phyloP scores from a whole-genome alignment of 2,888 invertebrate genomes.

The Smittia sp. region DNA sequence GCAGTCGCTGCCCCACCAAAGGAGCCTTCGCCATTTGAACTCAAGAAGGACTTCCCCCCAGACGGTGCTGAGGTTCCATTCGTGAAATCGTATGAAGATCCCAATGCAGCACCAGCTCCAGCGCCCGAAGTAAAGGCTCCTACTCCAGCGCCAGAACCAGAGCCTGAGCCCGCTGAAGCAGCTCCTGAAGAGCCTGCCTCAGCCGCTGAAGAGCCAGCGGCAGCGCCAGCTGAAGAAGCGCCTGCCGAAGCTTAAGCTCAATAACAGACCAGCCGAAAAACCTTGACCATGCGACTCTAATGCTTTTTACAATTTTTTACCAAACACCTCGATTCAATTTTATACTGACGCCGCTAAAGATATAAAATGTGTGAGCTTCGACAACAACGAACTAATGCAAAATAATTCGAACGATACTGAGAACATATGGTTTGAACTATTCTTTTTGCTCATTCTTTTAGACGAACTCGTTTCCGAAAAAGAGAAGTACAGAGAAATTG shows the following conservation, averaged over 20 bases:
- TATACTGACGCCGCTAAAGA: neutral
- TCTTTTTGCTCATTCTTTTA: constrained; percentile 54
- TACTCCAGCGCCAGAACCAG: constrained; percentile 45
- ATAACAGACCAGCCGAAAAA: neutral
- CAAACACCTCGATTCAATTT: too few relatives aligned
- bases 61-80: constrained; percentile 55
- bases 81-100: constrained; percentile 53
- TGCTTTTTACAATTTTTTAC: too few relatives aligned
- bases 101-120: constrained; percentile 49
- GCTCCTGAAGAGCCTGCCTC: constrained; percentile 44
- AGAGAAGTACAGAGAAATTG: constrained; percentile 99
- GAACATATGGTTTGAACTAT: neutral
- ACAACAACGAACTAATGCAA: neutral
- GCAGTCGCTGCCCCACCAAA: constrained; percentile 44
- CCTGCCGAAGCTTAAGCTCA: constrained; percentile 42
- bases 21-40: constrained; percentile 53
- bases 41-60: constrained; percentile 53
- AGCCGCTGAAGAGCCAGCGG: constrained; percentile 44
- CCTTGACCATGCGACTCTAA: neutral
- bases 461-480: constrained; percentile 95
- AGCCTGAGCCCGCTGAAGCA: constrained; percentile 44
- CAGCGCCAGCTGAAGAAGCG: constrained; percentile 45
- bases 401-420: neutral
- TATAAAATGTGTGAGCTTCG: neutral
- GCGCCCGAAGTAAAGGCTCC: constrained; percentile 45